Conservation (phyloP, 2,888 invertebrate species). For the Aquatica leii region DNA sequence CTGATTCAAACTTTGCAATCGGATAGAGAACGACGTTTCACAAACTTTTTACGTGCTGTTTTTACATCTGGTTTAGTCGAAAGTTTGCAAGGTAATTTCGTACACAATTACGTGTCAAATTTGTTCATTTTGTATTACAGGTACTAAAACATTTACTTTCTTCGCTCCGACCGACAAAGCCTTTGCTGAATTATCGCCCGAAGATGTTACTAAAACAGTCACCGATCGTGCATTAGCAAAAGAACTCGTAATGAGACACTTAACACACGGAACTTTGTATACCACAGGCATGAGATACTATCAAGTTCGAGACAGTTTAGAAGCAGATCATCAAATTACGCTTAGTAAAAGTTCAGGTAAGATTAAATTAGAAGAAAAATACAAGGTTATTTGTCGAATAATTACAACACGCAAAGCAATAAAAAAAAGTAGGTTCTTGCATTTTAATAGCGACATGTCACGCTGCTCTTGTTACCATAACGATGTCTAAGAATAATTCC, state of each 20-base stretch:
- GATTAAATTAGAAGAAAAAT: conserved; percentile 35
- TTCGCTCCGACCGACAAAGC: conserved; percentile 87
- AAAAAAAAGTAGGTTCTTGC: conserved; percentile 8
- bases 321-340: conserved; percentile 77
- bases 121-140: conserved; percentile 57
- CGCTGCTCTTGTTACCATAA: background rate
- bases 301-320: conserved; percentile 82
- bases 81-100: conserved; percentile 70
- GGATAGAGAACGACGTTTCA: conserved; percentile 82
- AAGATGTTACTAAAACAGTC: conserved; percentile 68
- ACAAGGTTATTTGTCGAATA: background rate
- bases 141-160: conserved; percentile 83
- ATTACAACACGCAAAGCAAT: background rate
- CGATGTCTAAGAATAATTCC: background rate
- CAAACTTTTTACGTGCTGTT: conserved; percentile 78
- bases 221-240: conserved; percentile 73
- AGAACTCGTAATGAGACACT: conserved; percentile 78
- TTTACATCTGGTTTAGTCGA: conserved; percentile 81
- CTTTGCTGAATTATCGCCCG: conserved; percentile 71
- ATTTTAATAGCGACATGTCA: conserved; percentile 6
- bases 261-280: conserved; percentile 80
- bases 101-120: background rate
- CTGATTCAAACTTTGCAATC: conserved; percentile 84
- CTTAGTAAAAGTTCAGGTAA: conserved; percentile 81
- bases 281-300: conserved; percentile 89